A percentile compares a stretch with the other conserved stretches of the same genome.
These are phyloP conservation scores for Noctilio leporinus DNA, from an alignment of 2,113 vertebrate species.

Conservation along the genomic window DNA sequence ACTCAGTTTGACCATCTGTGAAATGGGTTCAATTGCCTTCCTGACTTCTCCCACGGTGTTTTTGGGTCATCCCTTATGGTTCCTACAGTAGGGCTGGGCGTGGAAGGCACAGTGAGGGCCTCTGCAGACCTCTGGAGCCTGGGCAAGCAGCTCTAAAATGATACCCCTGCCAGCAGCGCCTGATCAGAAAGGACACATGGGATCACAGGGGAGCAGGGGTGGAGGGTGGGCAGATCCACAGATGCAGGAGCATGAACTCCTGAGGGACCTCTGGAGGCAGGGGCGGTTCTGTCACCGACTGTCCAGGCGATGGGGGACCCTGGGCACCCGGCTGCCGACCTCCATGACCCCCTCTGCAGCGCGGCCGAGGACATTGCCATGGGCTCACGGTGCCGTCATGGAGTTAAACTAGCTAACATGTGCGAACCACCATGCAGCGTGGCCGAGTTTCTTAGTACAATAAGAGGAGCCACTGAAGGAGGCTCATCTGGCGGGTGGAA, in stretches of 20 bases:
- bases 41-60: accelerated
- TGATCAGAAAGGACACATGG: not conserved
- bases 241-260: not conserved
- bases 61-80: too few relatives aligned
- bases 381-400: accelerated
- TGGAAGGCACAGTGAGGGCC: not conserved
- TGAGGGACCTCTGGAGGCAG: accelerated
- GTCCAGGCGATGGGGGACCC: accelerated
- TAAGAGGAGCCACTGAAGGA: not conserved
- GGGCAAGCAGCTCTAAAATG: not conserved
- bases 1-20: not conserved
- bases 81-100: not conserved
- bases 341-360: not conserved
- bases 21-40: not conserved
- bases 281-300: too few relatives aligned
- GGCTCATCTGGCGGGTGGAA: too few relatives aligned
- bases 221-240: too few relatives aligned
- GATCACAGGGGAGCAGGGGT: not conserved
- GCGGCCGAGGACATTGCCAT: accelerated
- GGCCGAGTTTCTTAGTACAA: not conserved
- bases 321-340: not conserved
- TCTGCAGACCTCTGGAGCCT: accelerated
- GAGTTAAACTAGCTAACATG: too few relatives aligned
- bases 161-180: not conserved
- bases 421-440: not conserved